Conservation (phyloP, 2,113 vertebrate genomes). For the Lethenteron reissneri region DNA sequence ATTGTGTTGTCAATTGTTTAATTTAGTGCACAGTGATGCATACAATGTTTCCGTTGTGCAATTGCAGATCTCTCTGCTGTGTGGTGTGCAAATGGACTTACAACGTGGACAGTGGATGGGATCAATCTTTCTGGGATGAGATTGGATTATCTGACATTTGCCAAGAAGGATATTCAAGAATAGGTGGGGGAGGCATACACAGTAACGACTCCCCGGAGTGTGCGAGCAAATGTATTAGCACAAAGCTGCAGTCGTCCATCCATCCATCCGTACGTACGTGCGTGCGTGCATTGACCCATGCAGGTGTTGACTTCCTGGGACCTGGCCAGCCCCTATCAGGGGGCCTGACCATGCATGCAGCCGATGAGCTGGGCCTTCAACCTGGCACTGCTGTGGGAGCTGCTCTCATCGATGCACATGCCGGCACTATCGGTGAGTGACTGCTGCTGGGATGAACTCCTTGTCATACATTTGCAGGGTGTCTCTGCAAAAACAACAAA, state of each 20-base stretch:
- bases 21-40: too few species aligned
- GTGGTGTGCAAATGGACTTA: conserved; percentile 89
- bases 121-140: conserved; percentile 49
- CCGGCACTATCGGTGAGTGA: conserved; percentile 64
- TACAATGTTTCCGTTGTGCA: too few species aligned
- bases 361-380: conserved; percentile 40
- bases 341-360: conserved; percentile 45
- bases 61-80: conserved; percentile 58
- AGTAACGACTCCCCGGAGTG: too few species aligned
- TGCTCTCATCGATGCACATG: conserved; percentile 85
- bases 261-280: too few species aligned
- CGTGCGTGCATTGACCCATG: background rate
- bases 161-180: conserved; percentile 50
- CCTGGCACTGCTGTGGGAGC: conserved; percentile 50
- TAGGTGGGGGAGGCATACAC: conserved; percentile 30
- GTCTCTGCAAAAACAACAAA: too few species aligned
- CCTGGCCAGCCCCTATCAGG: conserved; percentile 48
- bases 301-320: conserved; percentile 44
- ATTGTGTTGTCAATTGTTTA: too few species aligned
- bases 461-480: too few species aligned
- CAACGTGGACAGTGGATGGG: conserved; percentile 57
- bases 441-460: background rate
- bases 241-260: too few species aligned
- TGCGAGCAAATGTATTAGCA: too few species aligned
- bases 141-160: conserved; percentile 54